Base-by-base conservation (phyloP, 1,140 invertebrate genomes). In the Ctenoplectra terminalis region DNA sequence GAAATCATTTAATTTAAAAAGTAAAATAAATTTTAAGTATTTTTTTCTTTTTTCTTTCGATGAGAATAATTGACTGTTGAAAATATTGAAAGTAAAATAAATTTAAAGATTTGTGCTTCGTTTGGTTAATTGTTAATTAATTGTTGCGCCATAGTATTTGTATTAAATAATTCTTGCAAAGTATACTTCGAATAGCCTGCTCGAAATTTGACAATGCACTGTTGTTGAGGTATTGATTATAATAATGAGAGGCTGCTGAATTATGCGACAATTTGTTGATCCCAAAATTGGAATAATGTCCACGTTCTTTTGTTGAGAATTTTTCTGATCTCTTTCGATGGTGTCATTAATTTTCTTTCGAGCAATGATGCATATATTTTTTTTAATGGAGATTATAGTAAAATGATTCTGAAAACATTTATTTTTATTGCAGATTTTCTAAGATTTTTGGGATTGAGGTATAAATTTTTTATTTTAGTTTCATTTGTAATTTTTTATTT, bases 171-270 rank as follows among this genome's bases (percentile, higher is more conserved):
- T 50, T 50, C 46, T 50, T 46, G 7, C 15, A 11, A 13, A 67
- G 20, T 29, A 67, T 29, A 67, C 26, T 31, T 9, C 7, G 29
- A 11, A n/a, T 15, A 43, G 9, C 23, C 20, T 50, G 43, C 9
- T 15, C 46, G 46, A 34, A n/a, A 69, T 69, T 69, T 31, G 26
- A 23, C 43, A 34, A 50, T 69, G 66, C 66, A 69, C 46, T 69
- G 29, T 43, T 40, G 5, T 34, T 15, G 29, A 3, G 4, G 0
- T 17, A 4, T 48, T 48, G 34, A 13, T 37, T 34, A 1, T 9
- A 31, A n/a, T 15, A 13, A 64, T 11, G n/a, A 31, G 8, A 3
- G 9, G 3, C 37, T 61, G 60, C 8, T 20, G 4, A 34, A 60
- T 60, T 23, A 7, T 0, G 23, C 11, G n/a, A 26, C 0, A 61